A percentile compares a stretch with the other conserved stretches of the same genome.
Evolutionary conservation across 2,888 invertebrate species (phyloP).

Genomic region (Empis livida): DNA sequence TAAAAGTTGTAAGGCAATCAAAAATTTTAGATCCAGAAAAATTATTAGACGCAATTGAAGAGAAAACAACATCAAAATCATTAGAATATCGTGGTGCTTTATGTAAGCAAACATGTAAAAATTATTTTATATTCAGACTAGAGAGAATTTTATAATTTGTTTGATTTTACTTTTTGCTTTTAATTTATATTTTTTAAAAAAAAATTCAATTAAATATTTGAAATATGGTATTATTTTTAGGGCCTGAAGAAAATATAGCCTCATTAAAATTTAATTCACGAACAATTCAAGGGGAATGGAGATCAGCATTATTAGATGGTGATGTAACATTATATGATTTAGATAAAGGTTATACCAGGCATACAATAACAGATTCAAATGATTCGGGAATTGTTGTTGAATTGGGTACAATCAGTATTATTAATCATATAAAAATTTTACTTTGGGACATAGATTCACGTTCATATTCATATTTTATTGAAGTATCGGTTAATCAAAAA

Average conservation of each 20-base stretch:
- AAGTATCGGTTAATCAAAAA: constrained; percentile 87
- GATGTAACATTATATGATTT: constrained; percentile 78
- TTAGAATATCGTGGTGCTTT: constrained; percentile 75
- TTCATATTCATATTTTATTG: constrained; percentile 40
- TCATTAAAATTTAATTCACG: constrained; percentile 65
- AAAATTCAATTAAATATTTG: not conserved
- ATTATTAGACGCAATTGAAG: constrained; percentile 87
- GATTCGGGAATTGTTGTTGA: constrained; percentile 77
- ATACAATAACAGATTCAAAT: constrained; percentile 66
- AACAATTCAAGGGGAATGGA: constrained; percentile 83
- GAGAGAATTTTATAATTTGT: too few species aligned
- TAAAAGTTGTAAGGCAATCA: constrained; percentile 80
- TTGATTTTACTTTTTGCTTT: too few species aligned
- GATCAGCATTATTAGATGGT: constrained; percentile 76
- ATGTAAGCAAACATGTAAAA: constrained; percentile 37
- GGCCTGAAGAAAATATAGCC: constrained; percentile 88
- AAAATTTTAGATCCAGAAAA: constrained; percentile 76
- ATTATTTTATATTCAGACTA: too few species aligned
- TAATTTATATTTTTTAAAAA: too few species aligned
- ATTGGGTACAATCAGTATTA: constrained; percentile 69
- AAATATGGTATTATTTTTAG: constrained; percentile 33
- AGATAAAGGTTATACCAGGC: constrained; percentile 85
- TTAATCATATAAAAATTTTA: constrained; percentile 85
- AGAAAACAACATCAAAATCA: constrained; percentile 67
- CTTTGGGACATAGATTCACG: constrained; percentile 90